Conservation (phyloP, 1,140 invertebrate genomes). For the Rhopalosiphum padi region DNA sequence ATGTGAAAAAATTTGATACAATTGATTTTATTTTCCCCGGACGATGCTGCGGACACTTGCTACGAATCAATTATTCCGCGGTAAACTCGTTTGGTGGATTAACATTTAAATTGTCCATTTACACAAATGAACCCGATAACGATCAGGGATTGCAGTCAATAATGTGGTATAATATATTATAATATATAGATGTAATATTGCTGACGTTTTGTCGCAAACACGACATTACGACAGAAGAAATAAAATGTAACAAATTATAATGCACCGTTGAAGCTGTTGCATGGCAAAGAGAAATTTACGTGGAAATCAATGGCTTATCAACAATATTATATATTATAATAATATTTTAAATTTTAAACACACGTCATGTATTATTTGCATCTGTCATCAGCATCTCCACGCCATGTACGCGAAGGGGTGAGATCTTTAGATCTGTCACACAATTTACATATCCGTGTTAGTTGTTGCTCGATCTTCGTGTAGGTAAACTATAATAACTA, state of each 20-base stretch:
- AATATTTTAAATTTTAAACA: no score
- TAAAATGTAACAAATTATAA: background rate
- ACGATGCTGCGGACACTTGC: background rate
- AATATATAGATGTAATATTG: background rate
- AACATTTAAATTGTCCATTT: constrained; percentile 16
- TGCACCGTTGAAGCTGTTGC: background rate
- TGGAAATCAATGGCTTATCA: background rate
- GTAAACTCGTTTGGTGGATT: constrained; percentile 24
- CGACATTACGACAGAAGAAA: background rate
- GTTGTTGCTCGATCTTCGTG: background rate
- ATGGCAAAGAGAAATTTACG: background rate
- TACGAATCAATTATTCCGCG: background rate
- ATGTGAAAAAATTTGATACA: background rate
- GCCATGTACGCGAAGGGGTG: no score
- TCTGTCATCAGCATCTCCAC: no score
- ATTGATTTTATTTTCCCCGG: background rate
- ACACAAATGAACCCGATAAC: background rate
- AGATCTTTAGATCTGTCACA: background rate
- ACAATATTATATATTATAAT: background rate
- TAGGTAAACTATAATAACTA: no score
- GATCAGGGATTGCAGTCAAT: background rate
- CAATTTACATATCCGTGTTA: background rate
- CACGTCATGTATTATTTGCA: no score
- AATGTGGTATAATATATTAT: background rate
- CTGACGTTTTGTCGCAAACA: background rate